Evolutionary conservation across 2,113 vertebrate species (phyloP).

Genomic region (Psittacula cyanocephala): DNA sequence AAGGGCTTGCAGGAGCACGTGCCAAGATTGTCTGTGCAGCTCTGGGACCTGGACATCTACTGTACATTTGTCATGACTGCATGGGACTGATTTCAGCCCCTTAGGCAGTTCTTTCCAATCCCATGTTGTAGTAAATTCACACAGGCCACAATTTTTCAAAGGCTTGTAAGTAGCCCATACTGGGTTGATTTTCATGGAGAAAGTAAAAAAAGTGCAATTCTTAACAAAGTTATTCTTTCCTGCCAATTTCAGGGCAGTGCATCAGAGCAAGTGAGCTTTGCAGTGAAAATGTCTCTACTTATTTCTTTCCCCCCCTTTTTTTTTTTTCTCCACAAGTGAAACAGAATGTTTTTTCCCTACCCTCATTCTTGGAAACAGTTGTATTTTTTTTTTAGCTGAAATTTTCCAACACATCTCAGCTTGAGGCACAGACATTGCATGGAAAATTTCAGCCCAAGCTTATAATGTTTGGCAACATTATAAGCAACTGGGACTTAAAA

Average conservation of each 20-base stretch:
- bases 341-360: not conserved
- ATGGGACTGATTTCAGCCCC: not conserved
- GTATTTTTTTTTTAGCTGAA: conserved; percentile 30
- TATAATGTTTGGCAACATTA: conserved; percentile 19
- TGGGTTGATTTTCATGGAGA: not conserved
- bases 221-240: not conserved
- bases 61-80: not conserved
- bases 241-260: not conserved
- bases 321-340: not conserved
- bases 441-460: conserved; percentile 29
- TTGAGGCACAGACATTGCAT: not conserved
- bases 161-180: not conserved
- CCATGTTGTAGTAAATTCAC: not conserved
- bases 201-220: not conserved
- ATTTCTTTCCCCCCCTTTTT: not conserved
- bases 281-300: not conserved
- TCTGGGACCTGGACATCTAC: not conserved
- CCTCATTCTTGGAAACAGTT: conserved; percentile 1
- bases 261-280: not conserved
- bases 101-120: not conserved
- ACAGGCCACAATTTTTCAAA: not conserved
- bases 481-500: not conserved
- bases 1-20: not conserved
- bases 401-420: conserved; percentile 38
- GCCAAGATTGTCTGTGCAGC: not conserved